phyloP scores from a whole-genome alignment of 2,797 vertebrate species.

The Protosalanx chinensis region DNA sequence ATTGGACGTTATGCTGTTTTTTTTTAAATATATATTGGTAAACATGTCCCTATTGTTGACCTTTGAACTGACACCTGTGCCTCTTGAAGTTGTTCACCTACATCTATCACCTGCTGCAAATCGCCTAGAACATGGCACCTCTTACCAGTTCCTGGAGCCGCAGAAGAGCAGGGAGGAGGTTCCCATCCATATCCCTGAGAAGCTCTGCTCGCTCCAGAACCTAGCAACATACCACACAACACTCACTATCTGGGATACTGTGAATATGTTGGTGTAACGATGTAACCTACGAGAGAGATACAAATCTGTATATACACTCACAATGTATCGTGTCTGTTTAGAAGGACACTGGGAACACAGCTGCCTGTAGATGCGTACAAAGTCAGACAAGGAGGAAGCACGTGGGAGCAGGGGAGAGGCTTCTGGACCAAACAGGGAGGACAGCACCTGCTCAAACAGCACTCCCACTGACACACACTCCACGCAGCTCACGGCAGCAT shows the following conservation, averaged over 20 bases:
- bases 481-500: slow-evolving; percentile 85
- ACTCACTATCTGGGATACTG: no score
- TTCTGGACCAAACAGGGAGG: slow-evolving; percentile 72
- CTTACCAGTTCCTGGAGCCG: slow-evolving; percentile 95
- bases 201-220: slow-evolving; percentile 93
- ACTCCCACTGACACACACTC: slow-evolving; percentile 83
- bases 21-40: no score
- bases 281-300: no score
- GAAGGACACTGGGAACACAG: slow-evolving; percentile 60
- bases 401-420: slow-evolving; percentile 66
- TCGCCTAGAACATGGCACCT: not conserved
- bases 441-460: slow-evolving; percentile 88
- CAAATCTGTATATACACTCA: slow-evolving; percentile 68
- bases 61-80: slow-evolving; percentile 26
- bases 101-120: slow-evolving; percentile 7
- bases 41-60: no score
- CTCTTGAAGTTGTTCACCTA: slow-evolving; percentile 31
- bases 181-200: slow-evolving; percentile 86
- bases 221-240: slow-evolving; percentile 59
- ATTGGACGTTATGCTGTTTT: no score
- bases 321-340: slow-evolving; percentile 87
- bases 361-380: slow-evolving; percentile 86
- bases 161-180: slow-evolving; percentile 89
- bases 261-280: no score
- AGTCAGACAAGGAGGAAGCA: slow-evolving; percentile 86